Evolutionary conservation across 2,797 vertebrate genomes (phyloP).

Genomic region (Tadarida brasiliensis): DNA sequence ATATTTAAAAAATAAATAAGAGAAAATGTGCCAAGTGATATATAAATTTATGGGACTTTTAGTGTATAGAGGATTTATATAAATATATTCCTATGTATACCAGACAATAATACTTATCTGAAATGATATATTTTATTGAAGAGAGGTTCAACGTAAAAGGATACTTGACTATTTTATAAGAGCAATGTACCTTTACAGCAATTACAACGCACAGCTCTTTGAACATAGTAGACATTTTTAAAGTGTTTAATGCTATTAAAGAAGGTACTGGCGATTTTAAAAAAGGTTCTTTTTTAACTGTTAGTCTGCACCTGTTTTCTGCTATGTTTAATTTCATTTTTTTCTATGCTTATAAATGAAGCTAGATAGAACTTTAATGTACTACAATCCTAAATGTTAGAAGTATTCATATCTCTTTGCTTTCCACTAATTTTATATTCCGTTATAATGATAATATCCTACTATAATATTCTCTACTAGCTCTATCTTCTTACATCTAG

Average conservation of each 20-base stretch:
- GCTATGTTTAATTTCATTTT: not conserved
- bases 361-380: not conserved
- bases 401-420: not conserved
- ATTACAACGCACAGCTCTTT: not conserved
- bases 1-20: not conserved
- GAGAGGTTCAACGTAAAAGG: slow-evolving; percentile 31
- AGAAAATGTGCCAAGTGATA: not conserved
- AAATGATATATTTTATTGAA: slow-evolving; percentile 47
- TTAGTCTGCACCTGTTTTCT: not conserved
- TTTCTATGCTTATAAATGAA: slow-evolving; percentile 52
- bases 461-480: not conserved
- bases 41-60: not conserved
- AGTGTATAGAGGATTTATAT: slow-evolving; percentile 1
- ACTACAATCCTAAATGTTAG: not conserved
- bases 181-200: not conserved
- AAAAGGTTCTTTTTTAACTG: not conserved
- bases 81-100: not conserved
- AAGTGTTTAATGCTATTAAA: not conserved
- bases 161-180: not conserved
- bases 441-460: not conserved
- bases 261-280: not conserved
- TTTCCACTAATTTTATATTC: slow-evolving; percentile 18
- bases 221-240: not conserved
- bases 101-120: not conserved
- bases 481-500: not conserved